Evolutionary conservation across 2,797 vertebrate genomes (phyloP), one percentile per base, ranked within the genome.

Genomic region (Lithobates sylvaticus): DNA sequence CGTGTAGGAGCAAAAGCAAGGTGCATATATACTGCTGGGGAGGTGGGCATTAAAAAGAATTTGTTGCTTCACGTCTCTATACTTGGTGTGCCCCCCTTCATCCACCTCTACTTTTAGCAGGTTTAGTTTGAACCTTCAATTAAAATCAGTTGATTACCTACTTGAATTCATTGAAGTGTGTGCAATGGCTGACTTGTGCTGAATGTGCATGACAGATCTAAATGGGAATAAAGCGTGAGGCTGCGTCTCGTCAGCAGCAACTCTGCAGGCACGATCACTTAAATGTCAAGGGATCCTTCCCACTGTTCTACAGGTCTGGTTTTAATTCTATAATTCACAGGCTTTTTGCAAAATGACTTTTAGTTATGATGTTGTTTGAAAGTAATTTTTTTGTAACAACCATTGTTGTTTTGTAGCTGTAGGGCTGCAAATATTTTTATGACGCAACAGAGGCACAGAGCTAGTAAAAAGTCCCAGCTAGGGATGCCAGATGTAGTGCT

Each of bases 381-480:
- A 23, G 54, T 61, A 9, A 61, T 23, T 54, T 5, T 61, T 23
- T 61, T 21, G 2, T 54, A 54, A 61, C 21, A 61, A 61, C 54
- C 54, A 61, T 61, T 61, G 54, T 23, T 58, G 21, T 23, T 61
- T 54, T 39, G 23, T 9, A 61, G 21, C 50, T 54, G 50, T 54
- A 18, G 50, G 50, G 16, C 15, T 54, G 50, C 3, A 61, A 61
- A 61, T 9, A 61, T 61, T 23, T n/a, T 6, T 61, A 23, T 23
- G 54, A n/a, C 18, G 21, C 21, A 21, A 61, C 16, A 29, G n/a
- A n/a, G n/a, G n/a, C n/a, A n/a, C n/a, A n/a, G 16, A 26, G 34
- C 39, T 78, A 16, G 13, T 78, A 36, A 78, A 23, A 78, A 29
- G 32, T 78, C 23, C 34, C 39, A 65, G 58, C 42, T 79, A 69